Evolutionary conservation across 2,888 invertebrate genomes (phyloP).

Genomic region (Pterostichus madidus): DNA sequence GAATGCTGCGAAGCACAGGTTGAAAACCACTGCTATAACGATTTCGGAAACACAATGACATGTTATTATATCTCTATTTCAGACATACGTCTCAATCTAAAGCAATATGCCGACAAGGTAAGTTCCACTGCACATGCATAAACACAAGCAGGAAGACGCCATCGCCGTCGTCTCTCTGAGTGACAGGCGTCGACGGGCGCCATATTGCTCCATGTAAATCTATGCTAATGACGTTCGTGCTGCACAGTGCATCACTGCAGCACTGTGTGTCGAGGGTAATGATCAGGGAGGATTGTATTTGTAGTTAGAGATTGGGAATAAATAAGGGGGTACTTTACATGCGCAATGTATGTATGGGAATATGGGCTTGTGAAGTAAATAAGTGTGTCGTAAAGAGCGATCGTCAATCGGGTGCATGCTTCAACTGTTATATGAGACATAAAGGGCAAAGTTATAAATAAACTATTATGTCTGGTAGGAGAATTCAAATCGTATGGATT

Average conservation of each 20-base stretch:
- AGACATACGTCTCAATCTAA: too few species aligned
- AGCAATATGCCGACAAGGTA: too few species aligned
- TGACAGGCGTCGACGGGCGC: constrained; percentile 22
- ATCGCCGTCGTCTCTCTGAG: neutral
- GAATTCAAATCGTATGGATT: constrained; percentile 25
- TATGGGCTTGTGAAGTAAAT: constrained; percentile 14
- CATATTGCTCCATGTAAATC: constrained; percentile 36
- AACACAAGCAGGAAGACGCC: constrained; percentile 10
- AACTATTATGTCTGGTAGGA: constrained; percentile 16
- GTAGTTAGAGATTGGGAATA: neutral
- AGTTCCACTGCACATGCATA: too few species aligned
- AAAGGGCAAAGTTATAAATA: constrained; percentile 17
- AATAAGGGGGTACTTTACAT: neutral
- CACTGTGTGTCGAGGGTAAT: neutral
- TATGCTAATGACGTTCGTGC: constrained; percentile 9
- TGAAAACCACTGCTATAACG: too few species aligned
- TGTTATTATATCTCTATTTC: too few species aligned
- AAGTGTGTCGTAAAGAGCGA: constrained; percentile 34
- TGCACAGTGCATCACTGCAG: neutral
- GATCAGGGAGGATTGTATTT: constrained; percentile 1
- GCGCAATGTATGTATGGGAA: neutral
- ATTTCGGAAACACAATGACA: too few species aligned
- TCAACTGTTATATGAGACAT: constrained; percentile 14
- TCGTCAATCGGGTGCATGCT: constrained; percentile 4
- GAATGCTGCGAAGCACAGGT: too few species aligned